Conservation (phyloP, 2,888 invertebrate genomes). For the Neoitamus cyanurus region DNA sequence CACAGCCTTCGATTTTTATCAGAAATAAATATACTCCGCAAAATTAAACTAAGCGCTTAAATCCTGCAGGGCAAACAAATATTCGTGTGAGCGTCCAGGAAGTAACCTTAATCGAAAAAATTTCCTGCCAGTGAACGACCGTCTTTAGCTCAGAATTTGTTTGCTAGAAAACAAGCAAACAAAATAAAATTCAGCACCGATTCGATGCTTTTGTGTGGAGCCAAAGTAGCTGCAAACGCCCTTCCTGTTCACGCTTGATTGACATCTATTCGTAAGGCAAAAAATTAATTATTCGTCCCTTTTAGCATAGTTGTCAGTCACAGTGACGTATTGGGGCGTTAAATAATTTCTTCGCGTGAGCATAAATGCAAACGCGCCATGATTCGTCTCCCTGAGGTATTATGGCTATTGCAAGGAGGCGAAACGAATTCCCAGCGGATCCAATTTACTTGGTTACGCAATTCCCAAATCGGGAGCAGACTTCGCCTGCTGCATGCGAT, state of each 20-base stretch:
- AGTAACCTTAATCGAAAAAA: background rate
- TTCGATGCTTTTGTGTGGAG: background rate
- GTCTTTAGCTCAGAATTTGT: background rate
- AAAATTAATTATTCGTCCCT: constrained; percentile 50
- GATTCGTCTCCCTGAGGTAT: constrained; percentile 26
- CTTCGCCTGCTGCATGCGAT: background rate
- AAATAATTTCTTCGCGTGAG: constrained; percentile 41
- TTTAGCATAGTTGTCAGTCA: constrained; percentile 48
- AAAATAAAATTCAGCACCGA: background rate
- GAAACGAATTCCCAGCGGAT: background rate
- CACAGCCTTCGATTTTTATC: background rate
- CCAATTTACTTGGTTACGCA: background rate
- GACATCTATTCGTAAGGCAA: constrained; percentile 8
- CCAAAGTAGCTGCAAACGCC: background rate
- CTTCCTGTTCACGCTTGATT: background rate
- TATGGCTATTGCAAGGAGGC: background rate
- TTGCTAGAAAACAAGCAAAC: background rate
- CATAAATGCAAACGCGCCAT: constrained; percentile 25
- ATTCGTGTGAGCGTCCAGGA: background rate
- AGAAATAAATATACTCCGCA: background rate
- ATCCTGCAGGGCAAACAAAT: background rate
- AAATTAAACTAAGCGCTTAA: background rate
- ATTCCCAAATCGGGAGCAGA: background rate
- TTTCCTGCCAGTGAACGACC: background rate
- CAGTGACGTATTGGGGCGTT: constrained; percentile 47